These are phyloP conservation scores for Molossus molossus DNA, from an alignment of 2,797 vertebrate species.

Conservation along the genomic window DNA sequence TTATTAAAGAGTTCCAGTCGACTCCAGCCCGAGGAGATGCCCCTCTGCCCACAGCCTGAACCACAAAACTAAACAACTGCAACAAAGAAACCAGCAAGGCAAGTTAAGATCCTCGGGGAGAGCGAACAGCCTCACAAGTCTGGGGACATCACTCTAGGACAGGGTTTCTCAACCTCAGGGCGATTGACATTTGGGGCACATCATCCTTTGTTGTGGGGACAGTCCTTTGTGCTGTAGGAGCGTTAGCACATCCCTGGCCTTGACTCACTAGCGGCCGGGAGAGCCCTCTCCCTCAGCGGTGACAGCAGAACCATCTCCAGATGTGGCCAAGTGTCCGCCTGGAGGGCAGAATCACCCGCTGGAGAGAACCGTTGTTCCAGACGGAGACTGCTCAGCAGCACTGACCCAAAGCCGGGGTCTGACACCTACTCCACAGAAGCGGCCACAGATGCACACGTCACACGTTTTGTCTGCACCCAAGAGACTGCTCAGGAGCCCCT, in stretches of 20 bases:
- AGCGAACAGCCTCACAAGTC: not conserved
- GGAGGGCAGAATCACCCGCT: not conserved
- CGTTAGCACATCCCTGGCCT: not conserved
- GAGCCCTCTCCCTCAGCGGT: not conserved
- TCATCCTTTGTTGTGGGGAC: not conserved
- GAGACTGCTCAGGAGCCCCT: not conserved
- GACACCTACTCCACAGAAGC: conserved; percentile 35
- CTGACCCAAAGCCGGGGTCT: conserved; percentile 17
- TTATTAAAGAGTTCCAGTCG: not conserved
- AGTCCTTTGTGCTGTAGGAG: not conserved
- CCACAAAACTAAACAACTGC: not conserved
- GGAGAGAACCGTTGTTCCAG: not conserved
- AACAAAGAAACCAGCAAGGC: not conserved
- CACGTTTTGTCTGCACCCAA: not conserved
- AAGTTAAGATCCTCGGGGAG: not conserved
- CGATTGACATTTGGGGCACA: not conserved
- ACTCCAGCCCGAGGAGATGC: not conserved
- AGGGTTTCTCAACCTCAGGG: not conserved
- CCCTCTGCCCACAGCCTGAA: not conserved
- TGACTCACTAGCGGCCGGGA: not conserved
- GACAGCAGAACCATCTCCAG: not conserved
- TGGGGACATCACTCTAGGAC: not conserved
- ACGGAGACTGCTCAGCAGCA: not conserved
- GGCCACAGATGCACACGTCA: conserved; percentile 60
- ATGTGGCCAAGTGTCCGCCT: not conserved